Evolutionary conservation across 2,888 invertebrate genomes (phyloP).

Genomic region (Conomelus anceps): DNA sequence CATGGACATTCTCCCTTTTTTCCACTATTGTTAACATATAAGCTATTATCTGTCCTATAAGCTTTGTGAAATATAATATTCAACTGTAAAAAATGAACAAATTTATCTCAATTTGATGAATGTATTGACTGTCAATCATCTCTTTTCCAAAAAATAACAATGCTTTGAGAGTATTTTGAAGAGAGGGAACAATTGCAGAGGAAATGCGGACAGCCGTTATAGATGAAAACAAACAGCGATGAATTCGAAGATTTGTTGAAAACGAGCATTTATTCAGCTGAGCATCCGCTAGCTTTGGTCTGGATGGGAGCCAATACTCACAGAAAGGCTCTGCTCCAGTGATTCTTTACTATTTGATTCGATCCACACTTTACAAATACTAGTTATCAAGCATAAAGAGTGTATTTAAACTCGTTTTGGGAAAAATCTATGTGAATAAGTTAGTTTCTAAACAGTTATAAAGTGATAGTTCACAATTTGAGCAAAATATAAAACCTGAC

Average conservation of each 20-base stretch:
- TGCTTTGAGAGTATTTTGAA: background rate
- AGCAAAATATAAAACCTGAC: too few species aligned
- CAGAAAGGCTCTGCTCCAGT: background rate
- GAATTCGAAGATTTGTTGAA: background rate
- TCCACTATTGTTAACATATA: too few species aligned
- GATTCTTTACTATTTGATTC: background rate
- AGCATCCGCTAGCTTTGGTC: background rate
- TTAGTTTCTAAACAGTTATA: too few species aligned
- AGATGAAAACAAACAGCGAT: background rate
- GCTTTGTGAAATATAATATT: too few species aligned
- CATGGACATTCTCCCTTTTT: too few species aligned
- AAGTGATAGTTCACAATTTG: too few species aligned
- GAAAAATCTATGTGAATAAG: too few species aligned
- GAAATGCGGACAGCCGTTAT: background rate
- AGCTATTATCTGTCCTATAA: too few species aligned
- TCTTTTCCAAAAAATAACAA: too few species aligned
- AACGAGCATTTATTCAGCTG: background rate
- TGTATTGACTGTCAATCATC: too few species aligned
- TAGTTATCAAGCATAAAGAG: background rate
- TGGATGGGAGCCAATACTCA: background rate
- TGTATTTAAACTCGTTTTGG: background rate
- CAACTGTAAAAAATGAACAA: too few species aligned
- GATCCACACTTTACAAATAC: background rate
- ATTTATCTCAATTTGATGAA: too few species aligned
- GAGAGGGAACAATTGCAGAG: background rate